Evolutionary conservation across 1,140 invertebrate species (phyloP).

Genomic region (Nautilus pompilius): DNA sequence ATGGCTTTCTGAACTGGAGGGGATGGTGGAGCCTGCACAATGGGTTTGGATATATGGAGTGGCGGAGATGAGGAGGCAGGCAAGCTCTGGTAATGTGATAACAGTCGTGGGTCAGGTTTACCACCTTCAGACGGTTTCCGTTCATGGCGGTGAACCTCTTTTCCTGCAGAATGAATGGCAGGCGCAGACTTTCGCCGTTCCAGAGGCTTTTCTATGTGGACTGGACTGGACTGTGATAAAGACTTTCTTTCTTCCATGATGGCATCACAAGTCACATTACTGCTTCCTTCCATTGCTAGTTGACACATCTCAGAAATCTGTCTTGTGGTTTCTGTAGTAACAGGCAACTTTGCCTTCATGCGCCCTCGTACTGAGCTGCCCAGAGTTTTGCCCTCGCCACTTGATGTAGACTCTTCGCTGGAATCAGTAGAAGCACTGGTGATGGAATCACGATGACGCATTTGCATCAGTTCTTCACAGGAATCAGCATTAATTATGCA

Average conservation of each 20-base stretch:
- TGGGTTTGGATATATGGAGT: background rate
- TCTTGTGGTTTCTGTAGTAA: conserved; percentile 47
- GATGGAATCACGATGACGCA: conserved; percentile 45
- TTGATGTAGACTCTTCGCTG: conserved; percentile 47
- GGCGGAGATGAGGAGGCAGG: background rate
- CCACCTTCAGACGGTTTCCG: conserved; percentile 22
- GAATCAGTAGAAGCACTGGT: conserved; percentile 49
- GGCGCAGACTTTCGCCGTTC: conserved; percentile 37
- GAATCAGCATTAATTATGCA: conserved; percentile 44
- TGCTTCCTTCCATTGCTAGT: conserved; percentile 29
- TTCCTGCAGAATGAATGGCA: conserved; percentile 9
- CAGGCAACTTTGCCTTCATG: conserved; percentile 40
- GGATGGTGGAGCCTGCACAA: conserved; percentile 8
- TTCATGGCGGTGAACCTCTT: conserved; percentile 17
- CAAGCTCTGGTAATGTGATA: background rate
- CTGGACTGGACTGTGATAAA: conserved; percentile 18
- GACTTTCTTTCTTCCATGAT: conserved; percentile 30
- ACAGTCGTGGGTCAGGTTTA: conserved; percentile 1
- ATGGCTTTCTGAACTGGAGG: conserved; percentile 13
- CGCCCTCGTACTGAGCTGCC: conserved; percentile 26
- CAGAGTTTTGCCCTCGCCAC: conserved; percentile 27
- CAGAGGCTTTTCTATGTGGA: conserved; percentile 18
- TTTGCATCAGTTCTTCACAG: conserved; percentile 29
- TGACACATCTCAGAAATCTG: conserved; percentile 48
- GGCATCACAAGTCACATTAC: conserved; percentile 22